phyloP scores from a whole-genome alignment of 2,888 invertebrate genomes.

The Liodrosophila aerea region DNA sequence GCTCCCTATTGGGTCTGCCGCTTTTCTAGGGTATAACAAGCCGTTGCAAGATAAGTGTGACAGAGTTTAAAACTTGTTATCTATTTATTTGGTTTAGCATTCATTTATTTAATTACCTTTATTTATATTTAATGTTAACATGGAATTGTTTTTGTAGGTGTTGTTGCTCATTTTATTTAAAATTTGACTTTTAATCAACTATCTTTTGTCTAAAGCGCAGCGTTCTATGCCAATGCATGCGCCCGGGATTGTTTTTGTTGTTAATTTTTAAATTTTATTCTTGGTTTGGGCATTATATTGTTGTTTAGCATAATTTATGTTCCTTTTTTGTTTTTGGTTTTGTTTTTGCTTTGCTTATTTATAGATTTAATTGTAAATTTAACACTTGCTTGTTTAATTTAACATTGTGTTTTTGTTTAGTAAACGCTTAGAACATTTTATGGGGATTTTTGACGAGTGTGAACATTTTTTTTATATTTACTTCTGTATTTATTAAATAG shows the following conservation, averaged over 20 bases:
- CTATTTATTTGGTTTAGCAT: conserved; percentile 50
- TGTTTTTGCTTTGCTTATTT: conserved; percentile 59
- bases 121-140: conserved; percentile 82
- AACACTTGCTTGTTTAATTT: conserved; percentile 74
- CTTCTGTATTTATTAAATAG: conserved; percentile 51
- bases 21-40: too few relatives aligned
- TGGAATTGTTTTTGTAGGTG: conserved; percentile 82
- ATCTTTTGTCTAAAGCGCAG: conserved; percentile 58
- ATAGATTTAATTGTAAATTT: conserved; percentile 74
- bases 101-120: conserved; percentile 73
- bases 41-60: too few relatives aligned
- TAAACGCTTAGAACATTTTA: conserved; percentile 73
- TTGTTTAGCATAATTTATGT: conserved; percentile 50
- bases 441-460: conserved; percentile 53
- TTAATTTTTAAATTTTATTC: conserved; percentile 16
- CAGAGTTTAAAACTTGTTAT: not conserved
- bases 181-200: conserved; percentile 67
- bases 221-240: conserved; percentile 59
- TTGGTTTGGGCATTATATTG: conserved; percentile 54
- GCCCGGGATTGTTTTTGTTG: conserved; percentile 40
- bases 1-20: too few relatives aligned
- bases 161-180: conserved; percentile 65
- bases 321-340: conserved; percentile 18
- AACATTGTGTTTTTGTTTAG: conserved; percentile 66
- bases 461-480: conserved; percentile 56